phyloP scores from a whole-genome alignment of 2,888 invertebrate genomes.

The Temnothorax ravouxi region DNA sequence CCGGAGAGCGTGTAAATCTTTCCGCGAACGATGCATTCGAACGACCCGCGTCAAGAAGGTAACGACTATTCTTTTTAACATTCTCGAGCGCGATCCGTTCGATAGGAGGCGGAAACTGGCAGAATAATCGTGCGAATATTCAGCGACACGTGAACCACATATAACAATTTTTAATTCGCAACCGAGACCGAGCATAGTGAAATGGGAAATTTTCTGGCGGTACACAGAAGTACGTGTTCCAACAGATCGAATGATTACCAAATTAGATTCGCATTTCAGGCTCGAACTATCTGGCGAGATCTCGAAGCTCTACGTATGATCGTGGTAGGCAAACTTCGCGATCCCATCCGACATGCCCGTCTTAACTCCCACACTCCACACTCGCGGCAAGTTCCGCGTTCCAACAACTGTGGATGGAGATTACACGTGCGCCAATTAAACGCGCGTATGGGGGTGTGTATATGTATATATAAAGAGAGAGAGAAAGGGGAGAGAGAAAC shows the following conservation, averaged over 20 bases:
- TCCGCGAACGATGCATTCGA: constrained; percentile 45
- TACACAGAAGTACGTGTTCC: constrained; percentile 25
- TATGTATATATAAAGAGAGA: not conserved
- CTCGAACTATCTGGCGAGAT: not conserved
- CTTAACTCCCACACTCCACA: constrained; percentile 25
- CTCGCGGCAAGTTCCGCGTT: constrained; percentile 23
- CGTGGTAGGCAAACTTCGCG: constrained; percentile 34
- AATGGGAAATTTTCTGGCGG: constrained; percentile 20
- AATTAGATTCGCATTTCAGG: constrained; percentile 40
- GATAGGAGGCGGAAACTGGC: constrained; percentile 21
- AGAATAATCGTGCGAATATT: constrained; percentile 43
- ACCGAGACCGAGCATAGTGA: not conserved
- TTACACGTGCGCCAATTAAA: constrained; percentile 46
- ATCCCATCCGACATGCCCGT: constrained; percentile 23
- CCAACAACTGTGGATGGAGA: constrained; percentile 23
- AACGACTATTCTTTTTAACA: constrained; percentile 64
- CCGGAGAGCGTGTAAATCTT: constrained; percentile 62
- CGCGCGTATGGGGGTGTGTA: not conserved
- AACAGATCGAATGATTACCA: constrained; percentile 29
- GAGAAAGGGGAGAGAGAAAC: not conserved
- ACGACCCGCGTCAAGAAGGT: constrained; percentile 53
- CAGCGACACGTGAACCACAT: constrained; percentile 13
- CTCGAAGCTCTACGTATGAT: constrained; percentile 19
- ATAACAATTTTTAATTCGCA: constrained; percentile 30
- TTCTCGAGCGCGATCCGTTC: constrained; percentile 54